Conservation (phyloP, 2,113 vertebrate genomes). For the Lycaon pictus region DNA sequence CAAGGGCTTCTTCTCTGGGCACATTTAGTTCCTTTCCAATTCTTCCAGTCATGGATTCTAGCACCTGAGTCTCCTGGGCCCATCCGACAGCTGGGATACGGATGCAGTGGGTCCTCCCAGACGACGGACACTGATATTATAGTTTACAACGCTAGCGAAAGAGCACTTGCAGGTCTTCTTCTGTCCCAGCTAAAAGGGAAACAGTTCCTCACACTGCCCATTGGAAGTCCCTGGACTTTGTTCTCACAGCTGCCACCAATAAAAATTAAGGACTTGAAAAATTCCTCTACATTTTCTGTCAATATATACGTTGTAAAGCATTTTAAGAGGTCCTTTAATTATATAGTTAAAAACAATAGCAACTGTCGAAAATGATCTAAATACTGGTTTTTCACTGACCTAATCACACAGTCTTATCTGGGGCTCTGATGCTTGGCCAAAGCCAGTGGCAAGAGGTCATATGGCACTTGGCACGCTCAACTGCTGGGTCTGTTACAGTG, state of each 20-base stretch:
- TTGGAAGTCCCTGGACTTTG: background rate
- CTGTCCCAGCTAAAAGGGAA: background rate
- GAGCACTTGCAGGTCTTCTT: background rate
- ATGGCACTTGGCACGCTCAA: background rate
- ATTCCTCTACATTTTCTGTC: background rate
- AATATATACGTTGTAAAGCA: background rate
- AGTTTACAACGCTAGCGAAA: background rate
- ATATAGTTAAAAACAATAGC: background rate
- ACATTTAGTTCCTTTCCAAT: background rate
- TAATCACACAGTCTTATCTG: background rate
- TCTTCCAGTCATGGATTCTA: background rate
- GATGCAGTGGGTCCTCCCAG: background rate
- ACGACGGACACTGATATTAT: background rate
- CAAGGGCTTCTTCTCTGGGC: background rate
- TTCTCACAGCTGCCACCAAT: background rate
- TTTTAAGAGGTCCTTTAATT: conserved; percentile 23
- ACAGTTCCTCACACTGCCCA: background rate
- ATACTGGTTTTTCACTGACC: background rate
- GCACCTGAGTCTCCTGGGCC: background rate
- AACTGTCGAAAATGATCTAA: background rate
- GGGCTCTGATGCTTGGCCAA: background rate
- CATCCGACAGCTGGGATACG: background rate
- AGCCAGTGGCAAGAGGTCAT: background rate
- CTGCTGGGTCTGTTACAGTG: background rate
- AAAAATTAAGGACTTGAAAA: conserved; percentile 27